Evolutionary conservation across 2,113 vertebrate genomes (phyloP).

Genomic region (Upupa epops): DNA sequence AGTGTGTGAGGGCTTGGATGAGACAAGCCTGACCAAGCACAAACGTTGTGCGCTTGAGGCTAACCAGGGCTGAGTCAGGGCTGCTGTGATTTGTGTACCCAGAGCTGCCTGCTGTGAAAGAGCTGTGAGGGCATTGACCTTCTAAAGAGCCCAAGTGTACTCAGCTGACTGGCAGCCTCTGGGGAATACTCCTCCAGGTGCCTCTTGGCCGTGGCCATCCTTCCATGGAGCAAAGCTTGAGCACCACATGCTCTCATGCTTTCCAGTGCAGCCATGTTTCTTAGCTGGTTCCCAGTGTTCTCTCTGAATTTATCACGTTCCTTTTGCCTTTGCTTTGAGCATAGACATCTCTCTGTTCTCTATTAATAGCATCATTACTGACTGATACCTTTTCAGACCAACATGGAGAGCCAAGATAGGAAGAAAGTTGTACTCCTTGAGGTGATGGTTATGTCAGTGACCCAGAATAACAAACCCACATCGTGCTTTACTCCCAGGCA

Average conservation of each 20-base stretch:
- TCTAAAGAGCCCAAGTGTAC: background rate
- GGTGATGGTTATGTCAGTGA: background rate
- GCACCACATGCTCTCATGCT: background rate
- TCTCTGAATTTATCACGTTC: background rate
- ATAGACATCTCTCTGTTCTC: background rate
- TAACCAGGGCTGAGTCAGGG: background rate
- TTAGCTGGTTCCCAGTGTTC: background rate
- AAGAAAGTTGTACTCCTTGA: background rate
- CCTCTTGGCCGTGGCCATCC: background rate
- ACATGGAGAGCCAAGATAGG: background rate
- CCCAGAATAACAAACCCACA: slow-evolving; percentile 23
- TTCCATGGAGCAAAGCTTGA: background rate
- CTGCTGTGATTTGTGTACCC: background rate
- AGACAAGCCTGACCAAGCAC: background rate
- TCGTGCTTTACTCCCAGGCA: background rate
- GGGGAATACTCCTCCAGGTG: background rate
- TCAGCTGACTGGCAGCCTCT: background rate
- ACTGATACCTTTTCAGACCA: background rate
- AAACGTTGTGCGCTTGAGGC: background rate
- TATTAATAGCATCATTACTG: background rate
- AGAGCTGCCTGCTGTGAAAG: background rate
- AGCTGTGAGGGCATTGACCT: background rate
- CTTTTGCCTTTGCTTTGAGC: background rate
- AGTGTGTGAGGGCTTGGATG: background rate
- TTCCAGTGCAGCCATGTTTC: background rate